Evolutionary conservation across 2,888 invertebrate genomes (phyloP).

Genomic region (Pseudolycoriella hygida): DNA sequence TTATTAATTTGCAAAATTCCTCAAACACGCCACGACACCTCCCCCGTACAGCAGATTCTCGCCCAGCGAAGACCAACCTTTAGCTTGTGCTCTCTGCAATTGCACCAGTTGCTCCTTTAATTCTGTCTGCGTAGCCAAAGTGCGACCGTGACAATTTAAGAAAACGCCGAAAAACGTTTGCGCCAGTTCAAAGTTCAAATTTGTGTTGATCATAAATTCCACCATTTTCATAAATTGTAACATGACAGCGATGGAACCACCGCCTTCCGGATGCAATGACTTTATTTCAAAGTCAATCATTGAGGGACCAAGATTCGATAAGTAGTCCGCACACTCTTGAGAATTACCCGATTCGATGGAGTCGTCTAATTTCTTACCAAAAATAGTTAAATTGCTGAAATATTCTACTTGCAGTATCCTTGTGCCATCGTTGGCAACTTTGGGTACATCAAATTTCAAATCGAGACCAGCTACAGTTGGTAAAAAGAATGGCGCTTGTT

Average conservation of each 20-base stretch:
- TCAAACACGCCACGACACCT: constrained; percentile 35
- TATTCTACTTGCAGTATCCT: constrained; percentile 38
- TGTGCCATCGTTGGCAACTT: constrained; percentile 15
- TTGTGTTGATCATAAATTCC: constrained; percentile 48
- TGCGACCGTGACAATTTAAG: constrained; percentile 57
- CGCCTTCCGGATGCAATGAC: constrained; percentile 53
- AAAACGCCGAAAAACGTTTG: constrained; percentile 81
- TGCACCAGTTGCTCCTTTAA: constrained; percentile 36
- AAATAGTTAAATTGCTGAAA: constrained; percentile 46
- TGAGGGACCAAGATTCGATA: constrained; percentile 50
- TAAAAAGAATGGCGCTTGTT: constrained; percentile 89
- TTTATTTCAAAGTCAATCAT: constrained; percentile 77
- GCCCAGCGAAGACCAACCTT: constrained; percentile 49
- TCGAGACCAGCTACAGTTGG: constrained; percentile 75
- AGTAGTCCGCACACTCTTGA: constrained; percentile 34
- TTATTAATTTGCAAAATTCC: not conserved
- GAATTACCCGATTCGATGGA: constrained; percentile 26
- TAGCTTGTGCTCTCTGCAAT: constrained; percentile 39
- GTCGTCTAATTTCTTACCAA: constrained; percentile 42
- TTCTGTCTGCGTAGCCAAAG: constrained; percentile 35
- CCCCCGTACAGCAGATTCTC: constrained; percentile 53
- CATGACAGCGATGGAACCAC: constrained; percentile 53
- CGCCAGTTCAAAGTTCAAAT: constrained; percentile 72
- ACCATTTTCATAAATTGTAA: constrained; percentile 61
- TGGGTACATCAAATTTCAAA: constrained; percentile 50